These are phyloP conservation scores for Glaucidium brasilianum DNA, from an alignment of 2,113 vertebrate genomes.

Conservation along the genomic window DNA sequence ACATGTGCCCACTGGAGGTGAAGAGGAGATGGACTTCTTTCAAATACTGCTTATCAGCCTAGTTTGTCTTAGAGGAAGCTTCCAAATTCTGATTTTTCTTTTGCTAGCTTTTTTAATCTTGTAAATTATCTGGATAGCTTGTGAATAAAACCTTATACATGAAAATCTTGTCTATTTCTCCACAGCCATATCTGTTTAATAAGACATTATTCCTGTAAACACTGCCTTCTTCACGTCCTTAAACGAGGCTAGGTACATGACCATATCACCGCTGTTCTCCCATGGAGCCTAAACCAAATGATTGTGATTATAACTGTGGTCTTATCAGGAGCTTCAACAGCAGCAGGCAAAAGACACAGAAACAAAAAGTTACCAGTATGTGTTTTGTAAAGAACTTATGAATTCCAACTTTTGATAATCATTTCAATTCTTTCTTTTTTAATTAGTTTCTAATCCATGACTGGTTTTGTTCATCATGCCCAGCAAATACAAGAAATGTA, in stretches of 20 bases:
- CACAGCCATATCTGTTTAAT: not conserved
- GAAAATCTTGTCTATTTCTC: not conserved
- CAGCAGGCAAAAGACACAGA: not conserved
- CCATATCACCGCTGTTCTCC: not conserved
- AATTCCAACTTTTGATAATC: conserved; percentile 2
- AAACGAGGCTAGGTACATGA: not conserved
- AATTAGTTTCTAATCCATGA: conserved; percentile 6
- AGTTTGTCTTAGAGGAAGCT: not conserved
- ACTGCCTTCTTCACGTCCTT: not conserved
- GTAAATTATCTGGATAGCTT: not conserved
- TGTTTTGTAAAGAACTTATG: not conserved
- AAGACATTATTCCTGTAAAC: not conserved
- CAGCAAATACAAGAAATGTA: not conserved
- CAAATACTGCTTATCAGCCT: not conserved
- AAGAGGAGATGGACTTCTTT: not conserved
- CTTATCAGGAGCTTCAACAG: not conserved
- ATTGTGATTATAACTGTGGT: rapidly evolving
- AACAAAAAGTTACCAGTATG: not conserved
- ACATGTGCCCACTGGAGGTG: rapidly evolving
- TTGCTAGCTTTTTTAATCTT: not conserved
- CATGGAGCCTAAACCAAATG: not conserved
- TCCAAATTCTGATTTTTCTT: not conserved
- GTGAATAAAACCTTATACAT: not conserved
- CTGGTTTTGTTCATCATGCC: not conserved
- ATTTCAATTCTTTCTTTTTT: conserved; percentile 12